Evolutionary conservation across 2,113 vertebrate species (phyloP).

Genomic region (Phoxinus phoxinus): DNA sequence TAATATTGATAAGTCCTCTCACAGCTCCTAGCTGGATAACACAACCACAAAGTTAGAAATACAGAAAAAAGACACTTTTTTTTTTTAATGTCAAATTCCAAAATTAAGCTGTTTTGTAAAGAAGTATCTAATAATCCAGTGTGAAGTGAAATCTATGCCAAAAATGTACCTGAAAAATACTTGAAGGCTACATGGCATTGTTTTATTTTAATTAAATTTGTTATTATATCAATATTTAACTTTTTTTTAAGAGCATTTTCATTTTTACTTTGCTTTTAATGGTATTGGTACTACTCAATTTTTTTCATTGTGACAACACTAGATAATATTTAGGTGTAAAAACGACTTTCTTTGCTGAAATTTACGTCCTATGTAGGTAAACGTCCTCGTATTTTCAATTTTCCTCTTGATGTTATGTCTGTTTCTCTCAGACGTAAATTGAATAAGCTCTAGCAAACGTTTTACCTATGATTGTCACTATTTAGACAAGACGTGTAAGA

Average conservation of each 20-base stretch:
- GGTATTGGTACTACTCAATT: not conserved
- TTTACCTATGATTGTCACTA: conserved; percentile 35
- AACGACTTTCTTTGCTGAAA: not conserved
- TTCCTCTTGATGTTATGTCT: too few relatives aligned
- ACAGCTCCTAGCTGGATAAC: not conserved
- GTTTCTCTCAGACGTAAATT: not conserved
- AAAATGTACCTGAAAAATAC: not conserved
- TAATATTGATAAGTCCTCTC: not conserved
- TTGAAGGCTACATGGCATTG: not conserved
- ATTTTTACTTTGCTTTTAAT: not conserved
- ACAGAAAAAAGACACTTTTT: not conserved
- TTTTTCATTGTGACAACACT: not conserved
- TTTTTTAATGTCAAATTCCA: not conserved
- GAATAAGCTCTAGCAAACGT: conserved; percentile 35
- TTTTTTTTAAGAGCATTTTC: not conserved
- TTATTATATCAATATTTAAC: not conserved
- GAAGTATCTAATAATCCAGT: not conserved
- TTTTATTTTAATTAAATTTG: not conserved
- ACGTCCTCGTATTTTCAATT: not conserved
- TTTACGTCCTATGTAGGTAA: not conserved
- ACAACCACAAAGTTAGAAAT: not conserved
- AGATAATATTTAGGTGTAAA: not conserved
- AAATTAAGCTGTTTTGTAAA: not conserved
- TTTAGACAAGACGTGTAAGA: conserved; percentile 54
- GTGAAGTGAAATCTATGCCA: not conserved